Percentiles rank a stretch among this genome's conserved stretches.
These are phyloP conservation scores for Drosophila melanogaster DNA, from an alignment of 1,140 invertebrate genomes.

Conservation along the genomic window Release_6_plus_ISO1_MT NT_037436.4:3508001-3508500, in stretches of 20 bases:
- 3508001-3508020: not conserved
- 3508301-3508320: constrained; percentile 87
- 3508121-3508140: constrained; percentile 17
- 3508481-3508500: constrained; percentile 23
- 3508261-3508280: constrained; percentile 85
- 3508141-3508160: constrained; percentile 61
- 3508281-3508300: constrained; percentile 88
- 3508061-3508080: constrained; percentile 73
- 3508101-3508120: not conserved
- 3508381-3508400: constrained; percentile 18
- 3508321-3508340: constrained; percentile 86
- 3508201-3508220: constrained; percentile 83
- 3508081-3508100: constrained; percentile 72
- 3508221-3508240: constrained; percentile 76
- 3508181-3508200: constrained; percentile 84
- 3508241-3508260: constrained; percentile 79
- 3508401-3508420: constrained; percentile 65
- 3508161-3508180: constrained; percentile 76
- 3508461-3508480: constrained; percentile 38
- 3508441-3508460: constrained; percentile 66
- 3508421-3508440: constrained; percentile 72
- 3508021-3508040: constrained; percentile 62
- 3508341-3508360: constrained; percentile 44
- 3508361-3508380: constrained; percentile 43
- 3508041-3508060: constrained; percentile 77